A percentile compares a stretch with the other conserved stretches of the same genome.
Conservation (phyloP, 2,888 invertebrate genomes). For the Drosophila histrio region DNA sequence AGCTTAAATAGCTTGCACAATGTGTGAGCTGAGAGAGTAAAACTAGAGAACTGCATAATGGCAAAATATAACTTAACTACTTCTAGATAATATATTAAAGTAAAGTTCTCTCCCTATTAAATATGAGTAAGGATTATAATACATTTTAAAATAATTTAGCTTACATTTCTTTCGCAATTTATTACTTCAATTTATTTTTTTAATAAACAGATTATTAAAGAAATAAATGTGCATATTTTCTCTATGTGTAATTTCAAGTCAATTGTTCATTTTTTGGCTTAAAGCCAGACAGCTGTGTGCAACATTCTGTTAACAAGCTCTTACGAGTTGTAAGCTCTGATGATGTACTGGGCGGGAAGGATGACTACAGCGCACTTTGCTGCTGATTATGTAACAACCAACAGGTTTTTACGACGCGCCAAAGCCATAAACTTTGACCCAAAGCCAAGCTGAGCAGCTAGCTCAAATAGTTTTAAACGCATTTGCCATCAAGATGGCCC, state of each 20-base stretch:
- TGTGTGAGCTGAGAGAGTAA: background rate
- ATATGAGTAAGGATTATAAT: background rate
- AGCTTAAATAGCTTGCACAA: background rate
- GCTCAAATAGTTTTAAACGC: constrained; percentile 77
- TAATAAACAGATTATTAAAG: background rate
- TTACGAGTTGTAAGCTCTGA: constrained; percentile 55
- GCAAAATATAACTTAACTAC: background rate
- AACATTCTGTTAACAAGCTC: constrained; percentile 62
- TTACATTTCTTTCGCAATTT: too few species aligned
- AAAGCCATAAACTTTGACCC: constrained; percentile 76
- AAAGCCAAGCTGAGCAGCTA: constrained; percentile 70
- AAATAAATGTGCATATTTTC: background rate
- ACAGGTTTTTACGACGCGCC: constrained; percentile 72
- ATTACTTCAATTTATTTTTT: background rate
- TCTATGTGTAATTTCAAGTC: background rate
- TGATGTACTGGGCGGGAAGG: constrained; percentile 8
- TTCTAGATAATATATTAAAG: background rate
- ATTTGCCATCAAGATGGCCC: constrained; percentile 37
- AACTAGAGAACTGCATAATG: background rate
- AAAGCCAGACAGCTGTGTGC: constrained; percentile 33
- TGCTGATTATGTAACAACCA: constrained; percentile 60
- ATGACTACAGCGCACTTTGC: constrained; percentile 35
- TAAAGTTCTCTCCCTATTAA: background rate
- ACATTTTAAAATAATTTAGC: too few species aligned
- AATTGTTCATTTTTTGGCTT: constrained; percentile 7